A percentile compares a stretch with the other conserved stretches of the same genome.
Conservation (phyloP, 2,113 vertebrate genomes). For the Pholis gunnellus region DNA sequence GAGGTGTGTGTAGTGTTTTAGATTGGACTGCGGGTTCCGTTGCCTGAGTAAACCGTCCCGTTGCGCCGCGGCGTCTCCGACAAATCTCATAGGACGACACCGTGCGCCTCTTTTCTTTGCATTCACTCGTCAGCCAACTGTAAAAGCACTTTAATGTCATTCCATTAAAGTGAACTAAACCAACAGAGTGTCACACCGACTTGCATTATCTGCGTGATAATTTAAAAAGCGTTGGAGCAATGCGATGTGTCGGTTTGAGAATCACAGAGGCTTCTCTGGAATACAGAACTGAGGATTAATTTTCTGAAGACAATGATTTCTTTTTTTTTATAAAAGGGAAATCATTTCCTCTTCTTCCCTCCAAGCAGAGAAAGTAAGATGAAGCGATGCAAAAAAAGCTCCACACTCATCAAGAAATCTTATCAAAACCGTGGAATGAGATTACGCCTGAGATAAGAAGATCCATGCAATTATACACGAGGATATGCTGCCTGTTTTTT, state of each 20-base stretch:
- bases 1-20: constrained; percentile 37
- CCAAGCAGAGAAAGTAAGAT: constrained; percentile 11
- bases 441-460: constrained; percentile 68
- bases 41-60: constrained; percentile 56
- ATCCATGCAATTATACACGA: constrained; percentile 64
- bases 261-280: constrained; percentile 42
- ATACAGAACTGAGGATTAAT: constrained; percentile 69
- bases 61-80: constrained; percentile 6
- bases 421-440: constrained; percentile 44
- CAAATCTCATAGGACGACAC: constrained; percentile 24
- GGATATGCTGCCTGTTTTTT: constrained; percentile 37
- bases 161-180: constrained; percentile 65
- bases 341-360: constrained; percentile 25
- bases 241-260: constrained; percentile 44
- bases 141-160: constrained; percentile 65
- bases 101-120: constrained; percentile 36
- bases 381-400: constrained; percentile 60
- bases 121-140: constrained; percentile 48
- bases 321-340: neutral
- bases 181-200: constrained; percentile 63
- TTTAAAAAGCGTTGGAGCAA: constrained; percentile 59
- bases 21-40: constrained; percentile 45
- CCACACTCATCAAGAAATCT: constrained; percentile 61
- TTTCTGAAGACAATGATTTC: constrained; percentile 38
- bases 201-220: constrained; percentile 68